Evolutionary conservation across 2,888 invertebrate species (phyloP), one percentile per base, ranked within the genome.

Genomic region (Cordilura impudica): DNA sequence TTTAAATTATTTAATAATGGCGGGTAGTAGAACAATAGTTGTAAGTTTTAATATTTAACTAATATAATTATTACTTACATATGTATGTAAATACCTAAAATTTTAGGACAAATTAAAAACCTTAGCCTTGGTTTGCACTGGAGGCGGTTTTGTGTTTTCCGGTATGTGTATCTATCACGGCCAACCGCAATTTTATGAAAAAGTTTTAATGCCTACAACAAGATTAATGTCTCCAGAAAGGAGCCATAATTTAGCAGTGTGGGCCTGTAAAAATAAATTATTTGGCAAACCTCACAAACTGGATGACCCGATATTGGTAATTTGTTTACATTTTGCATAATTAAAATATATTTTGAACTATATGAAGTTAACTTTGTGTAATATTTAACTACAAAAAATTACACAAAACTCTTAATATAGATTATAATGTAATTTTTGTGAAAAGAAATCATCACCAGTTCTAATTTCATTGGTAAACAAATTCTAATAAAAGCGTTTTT

Each of bases 211-310:
- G 87, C 87, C 87, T 0, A 84, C 83, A 1, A 81, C 83, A 1
- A 87, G 91, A 10, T 23, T 84, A 0, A 84, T 97, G 7, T 94
- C 94, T 84, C 95, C 98, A 0, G 98, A 98, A 91, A 91, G 91
- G 58, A 94, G 97, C 1, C 98, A 98, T 86, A 93, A 92, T 81
- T 83, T 96, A 21, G 97, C 96, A 5, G 91, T 98, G 1, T 88
- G 91, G 81, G 92, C 94, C 6, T 93, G 95, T 19, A 96, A 96
- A 89, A 94, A 95, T 90, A 93, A 94, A 19, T 81, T 97, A 0
- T 91, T 96, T 80, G 54, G 16, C 1, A 75, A 79, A 45, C 18
- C 43, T 1, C 6, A n/a, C 2, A 56, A 54, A 43, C 51, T 91
- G 69, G 95, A 97, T 89, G 92, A 94, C 2, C 88, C 91, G 23